Evolutionary conservation across 2,113 vertebrate species (phyloP).

Genomic region (Neodon shergylaensis): DNA sequence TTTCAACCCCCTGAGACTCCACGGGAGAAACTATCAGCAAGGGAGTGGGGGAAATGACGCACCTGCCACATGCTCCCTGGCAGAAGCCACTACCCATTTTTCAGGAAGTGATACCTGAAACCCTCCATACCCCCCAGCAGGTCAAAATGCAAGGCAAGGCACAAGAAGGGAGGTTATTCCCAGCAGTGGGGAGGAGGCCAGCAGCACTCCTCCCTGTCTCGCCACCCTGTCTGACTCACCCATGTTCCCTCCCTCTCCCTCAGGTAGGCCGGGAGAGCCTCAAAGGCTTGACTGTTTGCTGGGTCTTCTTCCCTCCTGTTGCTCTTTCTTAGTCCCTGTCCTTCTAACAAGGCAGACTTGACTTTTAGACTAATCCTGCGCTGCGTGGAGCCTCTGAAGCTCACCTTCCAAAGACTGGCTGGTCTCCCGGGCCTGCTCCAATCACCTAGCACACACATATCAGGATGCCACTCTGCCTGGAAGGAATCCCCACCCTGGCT

Average conservation of each 20-base stretch:
- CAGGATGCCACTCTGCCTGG: neutral
- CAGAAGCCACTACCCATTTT: neutral
- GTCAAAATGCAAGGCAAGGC: neutral
- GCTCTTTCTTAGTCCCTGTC: neutral
- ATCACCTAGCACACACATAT: neutral
- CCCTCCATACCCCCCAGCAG: neutral
- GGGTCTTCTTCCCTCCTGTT: neutral
- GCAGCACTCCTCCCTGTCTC: neutral
- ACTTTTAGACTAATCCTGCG: slow-evolving; percentile 39
- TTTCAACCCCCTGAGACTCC: neutral
- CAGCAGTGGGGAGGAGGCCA: neutral
- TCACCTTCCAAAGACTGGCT: slow-evolving; percentile 20
- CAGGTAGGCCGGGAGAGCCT: neutral
- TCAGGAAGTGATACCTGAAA: neutral
- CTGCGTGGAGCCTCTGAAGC: slow-evolving; percentile 12
- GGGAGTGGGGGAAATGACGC: neutral
- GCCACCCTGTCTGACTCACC: neutral
- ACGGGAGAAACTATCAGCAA: neutral
- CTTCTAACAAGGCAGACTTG: slow-evolving; percentile 27
- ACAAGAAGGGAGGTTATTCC: too few relatives aligned
- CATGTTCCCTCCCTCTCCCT: neutral
- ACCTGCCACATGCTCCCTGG: neutral
- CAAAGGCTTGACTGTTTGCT: neutral
- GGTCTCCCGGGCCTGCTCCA: neutral
- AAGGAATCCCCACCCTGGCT: neutral